Base-by-base conservation (phyloP, 2,113 vertebrate species). In the Malurus cyaneus region DNA sequence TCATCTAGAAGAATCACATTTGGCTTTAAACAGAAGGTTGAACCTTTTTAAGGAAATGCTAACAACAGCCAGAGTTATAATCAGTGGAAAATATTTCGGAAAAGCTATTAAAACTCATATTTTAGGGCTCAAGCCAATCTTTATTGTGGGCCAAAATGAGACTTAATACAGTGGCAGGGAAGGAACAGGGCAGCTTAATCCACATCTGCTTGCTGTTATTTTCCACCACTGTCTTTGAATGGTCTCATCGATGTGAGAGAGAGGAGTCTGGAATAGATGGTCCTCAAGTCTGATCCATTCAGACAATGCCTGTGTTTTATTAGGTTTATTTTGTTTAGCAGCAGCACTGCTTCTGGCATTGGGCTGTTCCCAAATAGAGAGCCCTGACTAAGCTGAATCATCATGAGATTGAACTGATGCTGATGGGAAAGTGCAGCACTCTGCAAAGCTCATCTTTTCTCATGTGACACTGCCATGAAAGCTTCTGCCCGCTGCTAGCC, bases 291-390 rank as follows among this genome's bases (percentile, higher is more conserved):
- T 96, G 65, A 85, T 91, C 70, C 84, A 15, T 79, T 89, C 92
- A 89, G 71, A 82, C 84, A 93, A 56, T 77, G 93, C 78, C 46
- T 79, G 81, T 95, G 78, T 95, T 96, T 91, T 93, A 91, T 87
- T 94, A 93, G 65, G 70, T 78, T 96, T 96, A 74, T 89, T 96
- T 95, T 96, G 84, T 87, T 95, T 91, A 89, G 81, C 87, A 79
- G 57, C 52, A 95, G 47, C 83, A 66, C 76, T 86, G 50, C 73
- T 94, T 92, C 86, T 91, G 80, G 80, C 64, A 71, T 39, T 78
- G 54, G 6, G 5, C 28, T 16, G 6, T 77, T 93, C 76, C 65
- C 78, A 67, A 90, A 86, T 83, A 92, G 86, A 71, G 47, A 88
- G 52, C 13, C 56, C 92, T 93, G 86, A 94, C 76, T 94, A 91